A percentile compares a stretch with the other conserved stretches of the same genome.
Conservation (phyloP, 2,888 invertebrate genomes). For the Isoperla grammatica region DNA sequence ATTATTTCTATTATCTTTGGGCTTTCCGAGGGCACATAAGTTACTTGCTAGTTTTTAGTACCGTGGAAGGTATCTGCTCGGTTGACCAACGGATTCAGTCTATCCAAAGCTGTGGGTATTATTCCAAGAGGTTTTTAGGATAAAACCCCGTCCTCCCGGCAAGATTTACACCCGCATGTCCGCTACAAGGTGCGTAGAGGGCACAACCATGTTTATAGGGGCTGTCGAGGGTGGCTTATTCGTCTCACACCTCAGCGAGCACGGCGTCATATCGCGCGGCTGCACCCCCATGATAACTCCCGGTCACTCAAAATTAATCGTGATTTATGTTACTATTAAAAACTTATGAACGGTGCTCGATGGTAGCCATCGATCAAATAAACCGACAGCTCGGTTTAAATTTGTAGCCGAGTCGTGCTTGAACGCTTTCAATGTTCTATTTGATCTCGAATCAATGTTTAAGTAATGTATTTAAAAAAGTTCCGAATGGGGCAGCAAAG, state of each 20-base stretch:
- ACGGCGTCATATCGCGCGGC: neutral
- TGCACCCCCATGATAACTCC: slow-evolving; percentile 20
- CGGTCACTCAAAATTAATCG: slow-evolving; percentile 13
- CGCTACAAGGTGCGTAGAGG: slow-evolving; percentile 10
- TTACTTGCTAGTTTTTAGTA: neutral
- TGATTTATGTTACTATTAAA: slow-evolving; percentile 16
- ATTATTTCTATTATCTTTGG: slow-evolving; percentile 5
- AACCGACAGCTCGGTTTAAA: no score
- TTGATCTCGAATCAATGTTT: neutral
- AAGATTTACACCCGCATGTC: slow-evolving; percentile 24
- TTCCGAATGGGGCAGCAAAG: neutral
- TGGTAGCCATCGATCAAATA: slow-evolving; percentile 11
- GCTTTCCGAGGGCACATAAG: slow-evolving; percentile 5
- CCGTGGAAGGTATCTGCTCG: neutral
- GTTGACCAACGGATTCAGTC: no score
- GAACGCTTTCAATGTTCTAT: neutral
- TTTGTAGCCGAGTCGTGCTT: no score
- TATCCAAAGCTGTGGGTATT: neutral
- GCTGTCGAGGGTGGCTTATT: neutral
- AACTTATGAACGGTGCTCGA: neutral
- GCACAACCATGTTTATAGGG: neutral
- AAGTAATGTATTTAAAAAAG: neutral
- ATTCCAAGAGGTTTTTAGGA: slow-evolving; percentile 5
- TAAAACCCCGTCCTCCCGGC: neutral
- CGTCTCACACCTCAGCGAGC: neutral